Evolutionary conservation across 2,113 vertebrate species (phyloP).

Genomic region (Ciconia stormi): DNA sequence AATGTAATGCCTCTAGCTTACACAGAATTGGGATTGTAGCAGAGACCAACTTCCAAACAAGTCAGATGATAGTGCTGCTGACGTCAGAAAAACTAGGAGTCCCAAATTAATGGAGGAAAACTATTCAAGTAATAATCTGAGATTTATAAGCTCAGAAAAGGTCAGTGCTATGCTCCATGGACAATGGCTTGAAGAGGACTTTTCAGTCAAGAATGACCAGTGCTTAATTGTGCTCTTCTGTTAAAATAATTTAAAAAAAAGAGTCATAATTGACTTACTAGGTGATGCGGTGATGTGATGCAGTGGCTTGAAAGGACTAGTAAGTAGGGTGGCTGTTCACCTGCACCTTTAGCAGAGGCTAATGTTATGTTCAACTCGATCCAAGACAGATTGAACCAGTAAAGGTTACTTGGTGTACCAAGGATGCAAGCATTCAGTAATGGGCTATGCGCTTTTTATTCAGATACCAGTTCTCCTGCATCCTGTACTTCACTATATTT

Average conservation of each 20-base stretch:
- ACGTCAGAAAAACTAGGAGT: rapidly evolving
- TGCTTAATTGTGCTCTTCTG: background rate
- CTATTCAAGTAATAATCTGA: background rate
- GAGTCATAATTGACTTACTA: background rate
- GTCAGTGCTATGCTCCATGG: background rate
- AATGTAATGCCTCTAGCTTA: background rate
- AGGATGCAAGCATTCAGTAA: background rate
- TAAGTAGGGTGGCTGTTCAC: background rate
- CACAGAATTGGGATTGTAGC: background rate
- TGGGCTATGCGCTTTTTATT: background rate
- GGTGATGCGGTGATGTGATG: background rate
- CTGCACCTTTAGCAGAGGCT: background rate
- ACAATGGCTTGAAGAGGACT: background rate
- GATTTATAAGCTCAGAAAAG: background rate
- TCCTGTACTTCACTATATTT: background rate
- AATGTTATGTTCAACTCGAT: background rate
- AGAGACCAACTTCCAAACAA: background rate
- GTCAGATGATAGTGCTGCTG: background rate
- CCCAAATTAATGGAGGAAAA: background rate
- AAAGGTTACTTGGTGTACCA: background rate
- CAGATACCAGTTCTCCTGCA: background rate
- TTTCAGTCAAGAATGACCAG: background rate
- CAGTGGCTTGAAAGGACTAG: background rate
- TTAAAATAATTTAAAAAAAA: background rate
- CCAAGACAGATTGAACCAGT: background rate